Evolutionary conservation across 1,140 invertebrate species (phyloP), one percentile per base, ranked within the genome.

Genomic region (Aphidius gifuensis): DNA sequence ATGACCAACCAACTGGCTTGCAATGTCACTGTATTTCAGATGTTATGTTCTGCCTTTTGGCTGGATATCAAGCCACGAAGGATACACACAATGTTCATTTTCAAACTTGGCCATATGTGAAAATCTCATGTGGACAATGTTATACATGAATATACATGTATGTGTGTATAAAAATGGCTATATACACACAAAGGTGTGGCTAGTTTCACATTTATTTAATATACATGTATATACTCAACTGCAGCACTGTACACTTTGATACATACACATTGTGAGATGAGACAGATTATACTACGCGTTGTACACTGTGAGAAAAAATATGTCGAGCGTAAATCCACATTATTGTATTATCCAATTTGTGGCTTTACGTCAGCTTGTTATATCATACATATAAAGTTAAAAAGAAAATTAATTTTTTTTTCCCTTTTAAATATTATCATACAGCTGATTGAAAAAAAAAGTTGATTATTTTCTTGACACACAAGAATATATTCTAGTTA

Each of bases 261-360:
- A 32, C 23, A 32, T 32, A 4, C 23, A 32, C 23, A 32, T 32
- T 32, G 23, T 32, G 2, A 32, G 23, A 32, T 32, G 23, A 32
- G 23, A 32, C 23, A 32, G 23, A 9, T 23, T 58, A 58, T 49
- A 48, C 42, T 39, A 48, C 47, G 11, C 11, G 39, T 32, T 40
- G 2, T 32, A 32, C 23, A 44, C 1, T 23, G 21, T 6, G 43
- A 3, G 43, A 44, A 5, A 5, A 44, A 44, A n/a, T 55, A 55
- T 55, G 62, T 49, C 44, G 44, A 55, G 47, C 45, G 58, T 60
- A 64, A 64, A 58, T 64, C 58, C 63, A 47, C 60, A 58, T 64
- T 64, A 64, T 64, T 60, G 58, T 58, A 47, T 54, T 58, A 39
- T 42, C 39, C 53, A 16, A 1, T 32, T 32, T 32, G 23, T 32